A percentile compares a stretch with the other conserved stretches of the same genome.
Evolutionary conservation across 1,140 invertebrate genomes (phyloP).

Genomic region (Agrypnia vestita): DNA sequence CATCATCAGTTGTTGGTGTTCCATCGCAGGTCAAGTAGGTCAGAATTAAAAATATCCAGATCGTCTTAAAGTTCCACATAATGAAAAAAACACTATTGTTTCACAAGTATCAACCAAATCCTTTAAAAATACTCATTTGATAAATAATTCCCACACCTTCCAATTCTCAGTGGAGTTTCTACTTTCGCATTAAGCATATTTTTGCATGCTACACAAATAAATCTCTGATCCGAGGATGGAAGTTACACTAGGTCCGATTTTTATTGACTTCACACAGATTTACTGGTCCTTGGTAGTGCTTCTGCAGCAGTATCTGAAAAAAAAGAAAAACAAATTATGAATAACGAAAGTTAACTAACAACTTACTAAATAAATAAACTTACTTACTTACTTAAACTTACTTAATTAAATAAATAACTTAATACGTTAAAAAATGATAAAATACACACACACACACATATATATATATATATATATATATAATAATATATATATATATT

Average conservation of each 20-base stretch:
- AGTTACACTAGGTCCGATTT: neutral
- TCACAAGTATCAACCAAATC: constrained; percentile 13
- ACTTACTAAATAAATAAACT: no score
- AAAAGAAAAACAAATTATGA: constrained; percentile 7
- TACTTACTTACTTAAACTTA: no score
- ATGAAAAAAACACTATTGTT: constrained; percentile 3
- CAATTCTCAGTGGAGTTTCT: neutral
- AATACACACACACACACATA: no score
- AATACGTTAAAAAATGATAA: no score
- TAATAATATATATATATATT: no score
- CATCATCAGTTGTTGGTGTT: constrained; percentile 49
- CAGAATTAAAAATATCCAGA: constrained; percentile 44
- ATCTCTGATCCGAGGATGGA: neutral
- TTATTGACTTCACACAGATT: neutral
- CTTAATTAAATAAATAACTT: no score
- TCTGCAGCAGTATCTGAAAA: constrained; percentile 1
- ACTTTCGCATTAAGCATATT: neutral
- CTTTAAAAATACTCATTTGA: constrained; percentile 17
- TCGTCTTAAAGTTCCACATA: constrained; percentile 17
- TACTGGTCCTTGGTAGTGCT: neutral
- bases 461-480: no score
- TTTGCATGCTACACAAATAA: neutral
- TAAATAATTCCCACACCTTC: neutral
- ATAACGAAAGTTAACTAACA: no score
- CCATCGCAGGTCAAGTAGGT: constrained; percentile 13